Evolutionary conservation across 2,113 vertebrate genomes (phyloP).

Genomic region (Gymnorhina tibicen): DNA sequence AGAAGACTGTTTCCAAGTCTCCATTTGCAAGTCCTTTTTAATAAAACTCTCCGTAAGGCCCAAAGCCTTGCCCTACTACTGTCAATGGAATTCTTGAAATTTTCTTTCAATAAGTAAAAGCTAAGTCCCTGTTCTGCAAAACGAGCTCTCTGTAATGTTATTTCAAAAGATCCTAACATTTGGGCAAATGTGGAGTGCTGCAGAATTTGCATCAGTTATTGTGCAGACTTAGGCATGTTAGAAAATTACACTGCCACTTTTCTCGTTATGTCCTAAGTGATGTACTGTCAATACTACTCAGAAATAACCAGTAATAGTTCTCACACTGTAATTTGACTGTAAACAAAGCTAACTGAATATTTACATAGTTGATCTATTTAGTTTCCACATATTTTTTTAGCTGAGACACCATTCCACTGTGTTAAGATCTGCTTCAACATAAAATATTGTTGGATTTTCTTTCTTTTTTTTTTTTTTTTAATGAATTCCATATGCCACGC

Average conservation of each 20-base stretch:
- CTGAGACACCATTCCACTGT: not conserved
- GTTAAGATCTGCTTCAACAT: not conserved
- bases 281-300: not conserved
- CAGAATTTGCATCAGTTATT: not conserved
- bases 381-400: not conserved
- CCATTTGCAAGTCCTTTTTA: not conserved
- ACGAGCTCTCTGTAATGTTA: rapidly evolving
- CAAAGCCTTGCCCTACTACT: not conserved
- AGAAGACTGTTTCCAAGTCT: not conserved
- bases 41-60: not conserved
- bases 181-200: not conserved
- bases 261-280: not conserved
- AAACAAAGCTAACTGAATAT: not conserved
- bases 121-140: not conserved
- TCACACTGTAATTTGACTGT: not conserved
- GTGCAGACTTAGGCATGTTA: not conserved
- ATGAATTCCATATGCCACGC: not conserved
- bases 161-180: not conserved
- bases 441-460: not conserved
- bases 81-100: not conserved
- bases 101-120: not conserved
- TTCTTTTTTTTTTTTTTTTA: not conserved
- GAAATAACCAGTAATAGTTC: not conserved
- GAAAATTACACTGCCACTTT: not conserved
- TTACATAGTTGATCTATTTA: not conserved